These are phyloP conservation scores for Brachionus calyciflorus DNA, from an alignment of 1,140 invertebrate genomes.

Conservation along the genomic window DNA sequence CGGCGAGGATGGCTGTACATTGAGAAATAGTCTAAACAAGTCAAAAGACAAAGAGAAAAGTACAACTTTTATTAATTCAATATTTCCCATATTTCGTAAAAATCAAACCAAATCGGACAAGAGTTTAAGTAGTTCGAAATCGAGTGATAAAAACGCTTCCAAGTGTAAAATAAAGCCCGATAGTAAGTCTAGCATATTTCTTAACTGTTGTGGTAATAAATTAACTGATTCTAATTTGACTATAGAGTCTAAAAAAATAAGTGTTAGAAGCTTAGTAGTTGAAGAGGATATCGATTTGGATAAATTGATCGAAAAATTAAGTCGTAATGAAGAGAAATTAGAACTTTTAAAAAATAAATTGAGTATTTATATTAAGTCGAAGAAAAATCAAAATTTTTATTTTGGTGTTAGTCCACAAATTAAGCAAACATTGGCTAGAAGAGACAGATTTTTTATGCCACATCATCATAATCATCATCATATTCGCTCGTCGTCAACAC, in stretches of 20 bases:
- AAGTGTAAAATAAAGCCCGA: neutral
- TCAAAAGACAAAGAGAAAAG: neutral
- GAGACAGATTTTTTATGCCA: too few species aligned
- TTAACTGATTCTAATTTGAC: neutral
- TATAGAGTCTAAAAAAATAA: neutral
- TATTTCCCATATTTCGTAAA: neutral
- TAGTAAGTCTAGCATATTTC: neutral
- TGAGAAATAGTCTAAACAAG: neutral
- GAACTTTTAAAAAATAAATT: neutral
- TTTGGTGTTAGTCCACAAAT: conserved; percentile 23
- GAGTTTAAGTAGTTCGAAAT: too few species aligned
- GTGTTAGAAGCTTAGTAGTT: too few species aligned
- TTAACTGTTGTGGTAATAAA: conserved; percentile 4
- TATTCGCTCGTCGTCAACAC: conserved; percentile 9
- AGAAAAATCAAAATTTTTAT: conserved; percentile 34
- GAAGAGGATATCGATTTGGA: neutral
- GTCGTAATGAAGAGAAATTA: neutral
- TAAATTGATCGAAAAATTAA: neutral
- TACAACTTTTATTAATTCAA: neutral
- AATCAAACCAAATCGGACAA: neutral
- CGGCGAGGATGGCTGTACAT: conserved; percentile 27
- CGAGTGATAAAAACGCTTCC: too few species aligned
- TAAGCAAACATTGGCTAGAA: conserved; percentile 19
- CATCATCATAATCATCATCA: too few species aligned
- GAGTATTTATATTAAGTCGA: neutral